phyloP scores from a whole-genome alignment of 1,140 invertebrate species.

The Semibalanus balanoides region DNA sequence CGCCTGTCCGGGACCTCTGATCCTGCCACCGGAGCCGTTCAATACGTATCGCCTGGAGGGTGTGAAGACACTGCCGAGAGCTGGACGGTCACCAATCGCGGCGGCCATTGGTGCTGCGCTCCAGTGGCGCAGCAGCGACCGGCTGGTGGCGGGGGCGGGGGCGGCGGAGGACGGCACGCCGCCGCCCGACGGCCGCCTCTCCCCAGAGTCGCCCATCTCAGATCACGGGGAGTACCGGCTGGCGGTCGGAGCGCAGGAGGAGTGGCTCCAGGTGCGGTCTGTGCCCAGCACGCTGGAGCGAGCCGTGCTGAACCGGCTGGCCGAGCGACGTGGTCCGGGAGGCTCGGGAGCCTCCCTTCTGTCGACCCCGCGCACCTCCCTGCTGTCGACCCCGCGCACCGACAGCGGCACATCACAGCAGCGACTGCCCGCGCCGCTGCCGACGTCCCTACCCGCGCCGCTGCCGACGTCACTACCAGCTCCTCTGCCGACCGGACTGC shows the following conservation, averaged over 20 bases:
- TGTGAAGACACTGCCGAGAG: not conserved
- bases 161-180: not conserved
- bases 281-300: not conserved
- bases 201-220: conserved; percentile 21
- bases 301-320: not conserved
- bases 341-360: not conserved
- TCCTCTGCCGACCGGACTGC: too few relatives aligned
- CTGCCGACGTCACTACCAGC: too few relatives aligned
- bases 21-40: conserved; percentile 10
- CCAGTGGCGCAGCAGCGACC: not conserved
- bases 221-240: conserved; percentile 18
- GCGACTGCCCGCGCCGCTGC: not conserved
- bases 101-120: not conserved
- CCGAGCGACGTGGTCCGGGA: not conserved
- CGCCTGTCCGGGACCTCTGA: conserved; percentile 11
- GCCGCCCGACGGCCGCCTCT: not conserved
- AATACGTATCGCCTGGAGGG: not conserved
- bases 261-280: not conserved
- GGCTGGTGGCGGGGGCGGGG: not conserved
- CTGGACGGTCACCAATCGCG: too few relatives aligned
- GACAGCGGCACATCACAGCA: not conserved
- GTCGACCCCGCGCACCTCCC: too few relatives aligned
- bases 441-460: not conserved
- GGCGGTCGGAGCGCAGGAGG: not conserved
- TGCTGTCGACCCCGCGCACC: not conserved